Conservation (phyloP, 2,888 invertebrate genomes). For the Cheilosia pagana region DNA sequence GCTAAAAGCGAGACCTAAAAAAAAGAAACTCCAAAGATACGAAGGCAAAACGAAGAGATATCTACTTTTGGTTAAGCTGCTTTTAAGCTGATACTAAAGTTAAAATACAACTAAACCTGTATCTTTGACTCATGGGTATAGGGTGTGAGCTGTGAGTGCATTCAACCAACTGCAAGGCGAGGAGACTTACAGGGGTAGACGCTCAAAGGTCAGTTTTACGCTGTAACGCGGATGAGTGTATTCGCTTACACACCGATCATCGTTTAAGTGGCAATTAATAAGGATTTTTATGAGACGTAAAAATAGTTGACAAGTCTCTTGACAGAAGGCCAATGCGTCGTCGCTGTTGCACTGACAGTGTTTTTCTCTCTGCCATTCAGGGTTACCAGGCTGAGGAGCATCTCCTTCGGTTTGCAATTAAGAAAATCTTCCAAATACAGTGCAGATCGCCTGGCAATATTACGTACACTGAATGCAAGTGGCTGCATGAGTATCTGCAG, state of each 20-base stretch:
- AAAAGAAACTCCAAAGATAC: slow-evolving; percentile 6
- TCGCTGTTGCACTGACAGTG: slow-evolving; percentile 46
- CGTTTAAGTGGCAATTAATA: slow-evolving; percentile 84
- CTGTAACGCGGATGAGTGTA: slow-evolving; percentile 32
- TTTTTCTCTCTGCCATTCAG: slow-evolving; percentile 6
- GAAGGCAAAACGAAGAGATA: slow-evolving; percentile 9
- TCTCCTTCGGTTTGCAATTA: neutral
- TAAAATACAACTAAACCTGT: slow-evolving; percentile 68
- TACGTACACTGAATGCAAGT: slow-evolving; percentile 2
- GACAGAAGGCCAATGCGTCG: slow-evolving; percentile 60
- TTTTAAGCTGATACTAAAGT: slow-evolving; percentile 71
- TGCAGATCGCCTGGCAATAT: neutral
- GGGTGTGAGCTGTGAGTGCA: slow-evolving; percentile 50
- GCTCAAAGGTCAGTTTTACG: slow-evolving; percentile 63
- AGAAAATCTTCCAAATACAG: neutral
- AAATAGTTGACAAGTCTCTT: slow-evolving; percentile 83
- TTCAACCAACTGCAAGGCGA: slow-evolving; percentile 26
- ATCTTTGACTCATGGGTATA: slow-evolving; percentile 36
- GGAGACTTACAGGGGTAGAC: slow-evolving; percentile 36
- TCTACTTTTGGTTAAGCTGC: slow-evolving; percentile 52
- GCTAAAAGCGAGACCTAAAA: slow-evolving; percentile 55
- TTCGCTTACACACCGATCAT: slow-evolving; percentile 73
- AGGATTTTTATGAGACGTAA: slow-evolving; percentile 84
- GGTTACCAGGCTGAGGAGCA: neutral
- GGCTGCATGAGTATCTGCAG: neutral